These are phyloP conservation scores for Cinclus mexicanus DNA, from an alignment of 2,113 vertebrate species.

Conservation along the genomic window DNA sequence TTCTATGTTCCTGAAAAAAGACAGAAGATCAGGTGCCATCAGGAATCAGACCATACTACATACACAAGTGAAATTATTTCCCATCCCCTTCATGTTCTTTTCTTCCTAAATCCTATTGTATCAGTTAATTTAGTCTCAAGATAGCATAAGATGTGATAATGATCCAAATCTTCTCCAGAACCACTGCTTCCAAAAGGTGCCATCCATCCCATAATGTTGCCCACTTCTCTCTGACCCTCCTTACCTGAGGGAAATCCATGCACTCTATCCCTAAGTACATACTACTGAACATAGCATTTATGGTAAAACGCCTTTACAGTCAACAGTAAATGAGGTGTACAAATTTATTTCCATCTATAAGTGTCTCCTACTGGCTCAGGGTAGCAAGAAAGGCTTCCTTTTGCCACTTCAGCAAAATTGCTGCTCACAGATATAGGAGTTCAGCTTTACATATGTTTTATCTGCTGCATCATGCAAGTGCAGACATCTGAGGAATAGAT, in stretches of 20 bases:
- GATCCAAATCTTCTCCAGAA: neutral
- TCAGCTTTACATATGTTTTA: neutral
- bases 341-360: neutral
- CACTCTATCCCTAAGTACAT: neutral
- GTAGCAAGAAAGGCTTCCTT: neutral
- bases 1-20: neutral
- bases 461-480: neutral
- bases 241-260: neutral
- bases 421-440: neutral
- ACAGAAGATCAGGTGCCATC: neutral
- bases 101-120: neutral
- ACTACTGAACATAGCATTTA: neutral
- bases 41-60: neutral
- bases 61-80: neutral
- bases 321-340: neutral
- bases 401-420: neutral
- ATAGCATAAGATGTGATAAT: neutral
- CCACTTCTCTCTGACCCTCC: neutral
- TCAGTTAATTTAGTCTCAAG: neutral
- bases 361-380: neutral
- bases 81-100: neutral
- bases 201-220: neutral
- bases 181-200: neutral
- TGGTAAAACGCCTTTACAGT: neutral
- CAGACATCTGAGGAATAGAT: neutral